These are phyloP conservation scores for Hecatera dysodea DNA, from an alignment of 2,888 invertebrate genomes.

Conservation along the genomic window DNA sequence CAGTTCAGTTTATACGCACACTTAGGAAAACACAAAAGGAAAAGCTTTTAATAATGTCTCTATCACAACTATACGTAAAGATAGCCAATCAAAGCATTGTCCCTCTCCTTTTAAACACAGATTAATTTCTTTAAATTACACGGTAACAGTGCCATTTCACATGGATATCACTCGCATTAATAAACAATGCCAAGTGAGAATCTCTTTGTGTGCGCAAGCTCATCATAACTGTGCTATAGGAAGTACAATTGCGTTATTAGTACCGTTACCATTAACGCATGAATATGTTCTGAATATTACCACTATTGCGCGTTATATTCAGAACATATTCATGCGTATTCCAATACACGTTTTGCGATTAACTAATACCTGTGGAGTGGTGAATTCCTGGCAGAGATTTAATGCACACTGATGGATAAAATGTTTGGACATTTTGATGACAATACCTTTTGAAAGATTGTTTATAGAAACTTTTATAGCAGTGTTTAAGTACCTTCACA, in stretches of 20 bases:
- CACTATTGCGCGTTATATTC: slow-evolving; percentile 49
- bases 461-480: background rate
- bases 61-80: slow-evolving; percentile 1
- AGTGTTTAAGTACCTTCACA: background rate
- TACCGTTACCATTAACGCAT: slow-evolving; percentile 76
- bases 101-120: slow-evolving; percentile 12
- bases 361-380: slow-evolving; percentile 13
- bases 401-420: background rate
- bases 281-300: no score
- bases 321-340: slow-evolving; percentile 47
- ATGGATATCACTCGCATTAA: slow-evolving; percentile 71
- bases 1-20: no score
- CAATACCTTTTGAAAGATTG: background rate
- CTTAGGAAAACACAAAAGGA: background rate
- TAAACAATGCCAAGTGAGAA: slow-evolving; percentile 81
- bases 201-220: slow-evolving; percentile 75
- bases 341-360: slow-evolving; percentile 35
- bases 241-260: slow-evolving; percentile 80
- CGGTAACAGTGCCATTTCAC: slow-evolving; percentile 60
- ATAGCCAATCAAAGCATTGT: slow-evolving; percentile 26
- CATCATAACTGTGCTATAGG: slow-evolving; percentile 83
- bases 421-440: background rate
- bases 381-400: slow-evolving; percentile 10
- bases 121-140: slow-evolving; percentile 43
- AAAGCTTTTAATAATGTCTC: background rate